These are phyloP conservation scores for Taurulus bubalis DNA, from an alignment of 2,113 vertebrate genomes.

Conservation along the genomic window DNA sequence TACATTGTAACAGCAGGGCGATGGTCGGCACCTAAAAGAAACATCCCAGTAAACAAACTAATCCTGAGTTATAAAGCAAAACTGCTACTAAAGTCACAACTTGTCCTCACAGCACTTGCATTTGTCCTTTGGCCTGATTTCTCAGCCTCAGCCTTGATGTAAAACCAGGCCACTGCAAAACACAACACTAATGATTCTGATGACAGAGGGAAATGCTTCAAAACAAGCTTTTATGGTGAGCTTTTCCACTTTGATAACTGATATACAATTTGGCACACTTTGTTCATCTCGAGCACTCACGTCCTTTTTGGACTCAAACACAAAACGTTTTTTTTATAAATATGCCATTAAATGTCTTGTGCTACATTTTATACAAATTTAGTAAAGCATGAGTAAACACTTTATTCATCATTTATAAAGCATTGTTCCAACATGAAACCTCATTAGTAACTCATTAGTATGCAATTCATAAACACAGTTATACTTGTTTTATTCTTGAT, in stretches of 20 bases:
- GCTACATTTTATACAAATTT: background rate
- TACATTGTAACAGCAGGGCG: slow-evolving; percentile 28
- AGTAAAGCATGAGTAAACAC: too few relatives aligned
- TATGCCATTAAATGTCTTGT: background rate
- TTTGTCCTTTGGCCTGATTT: slow-evolving; percentile 1
- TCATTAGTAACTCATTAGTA: too few relatives aligned
- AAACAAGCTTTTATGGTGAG: background rate
- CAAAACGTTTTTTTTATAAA: background rate
- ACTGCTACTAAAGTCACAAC: slow-evolving; percentile 31
- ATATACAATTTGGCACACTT: background rate
- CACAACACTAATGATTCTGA: background rate
- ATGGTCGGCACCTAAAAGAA: slow-evolving; percentile 20
- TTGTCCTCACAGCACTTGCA: slow-evolving; percentile 13
- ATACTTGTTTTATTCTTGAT: too few relatives aligned
- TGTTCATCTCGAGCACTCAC: background rate
- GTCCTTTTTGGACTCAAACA: background rate
- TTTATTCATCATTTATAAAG: too few relatives aligned
- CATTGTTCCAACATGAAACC: too few relatives aligned
- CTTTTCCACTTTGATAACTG: slow-evolving; percentile 8
- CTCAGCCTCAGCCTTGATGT: background rate
- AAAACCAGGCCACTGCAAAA: slow-evolving; percentile 26
- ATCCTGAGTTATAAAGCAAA: background rate
- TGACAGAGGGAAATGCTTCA: background rate
- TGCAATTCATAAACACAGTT: too few relatives aligned
- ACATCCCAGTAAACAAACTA: slow-evolving; percentile 30